phyloP scores from a whole-genome alignment of 2,888 invertebrate genomes.

The Noctuana brunneofusca region DNA sequence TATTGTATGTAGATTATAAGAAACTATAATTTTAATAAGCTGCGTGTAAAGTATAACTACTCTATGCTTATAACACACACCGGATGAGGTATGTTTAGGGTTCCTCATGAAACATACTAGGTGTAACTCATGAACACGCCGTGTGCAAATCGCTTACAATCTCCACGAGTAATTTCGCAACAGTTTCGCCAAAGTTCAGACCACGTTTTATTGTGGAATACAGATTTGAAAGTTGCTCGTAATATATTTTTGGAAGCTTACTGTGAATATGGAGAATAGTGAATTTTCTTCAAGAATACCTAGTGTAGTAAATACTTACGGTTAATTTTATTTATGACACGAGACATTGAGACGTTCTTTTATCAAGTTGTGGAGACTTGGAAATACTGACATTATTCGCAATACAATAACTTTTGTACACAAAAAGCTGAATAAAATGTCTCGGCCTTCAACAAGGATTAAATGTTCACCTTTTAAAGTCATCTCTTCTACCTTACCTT shows the following conservation, averaged over 20 bases:
- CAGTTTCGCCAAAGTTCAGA: conserved; percentile 23
- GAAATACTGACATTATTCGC: neutral
- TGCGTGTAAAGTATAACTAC: neutral
- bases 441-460: too few species aligned
- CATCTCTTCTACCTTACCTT: too few species aligned
- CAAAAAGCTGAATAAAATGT: neutral
- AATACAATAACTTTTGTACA: neutral
- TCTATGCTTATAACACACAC: neutral
- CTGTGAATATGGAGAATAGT: neutral
- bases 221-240: conserved; percentile 12
- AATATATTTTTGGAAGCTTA: conserved; percentile 4
- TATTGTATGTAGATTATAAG: too few species aligned
- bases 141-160: conserved; percentile 31
- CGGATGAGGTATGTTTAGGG: conserved; percentile 20
- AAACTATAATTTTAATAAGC: too few species aligned
- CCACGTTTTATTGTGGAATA: conserved; percentile 19
- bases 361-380: neutral
- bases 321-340: neutral
- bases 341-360: neutral
- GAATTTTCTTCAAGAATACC: neutral
- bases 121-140: conserved; percentile 31
- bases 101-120: conserved; percentile 27
- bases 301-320: neutral
- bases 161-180: conserved; percentile 28
- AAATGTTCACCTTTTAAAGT: too few species aligned